Conservation (phyloP, 2,888 invertebrate species). For the Entomobrya multifasciata region DNA sequence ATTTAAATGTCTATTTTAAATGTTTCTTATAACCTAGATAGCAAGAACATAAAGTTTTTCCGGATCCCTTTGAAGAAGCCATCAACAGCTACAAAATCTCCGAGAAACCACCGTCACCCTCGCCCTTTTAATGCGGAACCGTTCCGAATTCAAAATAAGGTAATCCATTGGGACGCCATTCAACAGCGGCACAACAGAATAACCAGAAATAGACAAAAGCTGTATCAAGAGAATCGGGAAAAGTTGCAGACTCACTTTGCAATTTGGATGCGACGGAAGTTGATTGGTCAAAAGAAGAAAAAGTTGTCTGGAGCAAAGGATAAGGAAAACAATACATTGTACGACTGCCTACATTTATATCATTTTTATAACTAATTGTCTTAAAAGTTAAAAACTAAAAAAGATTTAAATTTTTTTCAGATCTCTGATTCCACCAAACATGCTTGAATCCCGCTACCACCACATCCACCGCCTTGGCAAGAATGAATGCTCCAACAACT, state of each 20-base stretch:
- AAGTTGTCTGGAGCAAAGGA: slow-evolving; percentile 42
- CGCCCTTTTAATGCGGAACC: slow-evolving; percentile 30
- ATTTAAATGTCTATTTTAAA: no score
- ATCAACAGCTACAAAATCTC: no score
- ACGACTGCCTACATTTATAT: background rate
- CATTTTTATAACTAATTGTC: background rate
- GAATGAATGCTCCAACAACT: slow-evolving; percentile 25
- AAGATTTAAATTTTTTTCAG: background rate
- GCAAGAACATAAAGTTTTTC: slow-evolving; percentile 40
- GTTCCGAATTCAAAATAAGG: slow-evolving; percentile 44
- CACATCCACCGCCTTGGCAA: slow-evolving; percentile 69
- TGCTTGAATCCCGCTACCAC: slow-evolving; percentile 62
- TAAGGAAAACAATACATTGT: slow-evolving; percentile 30
- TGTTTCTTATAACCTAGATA: slow-evolving; percentile 44
- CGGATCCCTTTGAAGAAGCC: background rate
- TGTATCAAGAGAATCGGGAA: slow-evolving; percentile 1
- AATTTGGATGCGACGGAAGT: slow-evolving; percentile 33
- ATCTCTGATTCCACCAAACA: slow-evolving; percentile 29
- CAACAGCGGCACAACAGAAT: slow-evolving; percentile 47
- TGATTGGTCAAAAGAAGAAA: slow-evolving; percentile 56
- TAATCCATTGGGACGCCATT: slow-evolving; percentile 45
- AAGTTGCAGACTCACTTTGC: slow-evolving; percentile 43
- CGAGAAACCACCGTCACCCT: no score
- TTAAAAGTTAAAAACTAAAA: no score
- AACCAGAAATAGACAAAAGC: slow-evolving; percentile 8